Percentiles rank a stretch among this genome's conserved stretches.
These are phyloP conservation scores for Xenops minutus DNA, from an alignment of 2,797 vertebrate genomes.

Conservation along the genomic window DNA sequence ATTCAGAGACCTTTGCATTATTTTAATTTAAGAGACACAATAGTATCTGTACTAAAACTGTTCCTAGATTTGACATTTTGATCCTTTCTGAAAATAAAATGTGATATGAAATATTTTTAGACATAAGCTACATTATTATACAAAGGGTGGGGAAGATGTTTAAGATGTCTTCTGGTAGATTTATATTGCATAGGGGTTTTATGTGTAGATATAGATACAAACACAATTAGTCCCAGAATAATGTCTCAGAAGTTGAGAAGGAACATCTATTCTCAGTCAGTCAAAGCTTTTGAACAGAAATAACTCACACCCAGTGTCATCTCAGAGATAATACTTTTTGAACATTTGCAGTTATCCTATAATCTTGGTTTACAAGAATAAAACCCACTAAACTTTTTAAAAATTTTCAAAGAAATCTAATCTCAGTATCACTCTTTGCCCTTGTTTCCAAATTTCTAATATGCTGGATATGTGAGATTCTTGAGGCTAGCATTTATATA, in stretches of 20 bases:
- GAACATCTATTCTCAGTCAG: neutral
- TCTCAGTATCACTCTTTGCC: neutral
- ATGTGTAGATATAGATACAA: neutral
- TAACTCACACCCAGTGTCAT: neutral
- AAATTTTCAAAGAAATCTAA: neutral
- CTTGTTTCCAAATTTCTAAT: neutral
- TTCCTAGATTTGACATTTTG: constrained; percentile 21
- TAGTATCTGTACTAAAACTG: constrained; percentile 39
- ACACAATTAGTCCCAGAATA: neutral
- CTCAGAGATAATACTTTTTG: neutral
- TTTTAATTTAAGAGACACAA: constrained; percentile 51
- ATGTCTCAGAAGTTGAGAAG: neutral
- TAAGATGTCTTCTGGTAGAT: neutral
- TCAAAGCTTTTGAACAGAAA: neutral
- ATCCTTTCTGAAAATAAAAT: constrained; percentile 37
- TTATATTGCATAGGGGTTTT: neutral
- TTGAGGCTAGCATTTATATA: neutral
- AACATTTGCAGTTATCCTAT: neutral
- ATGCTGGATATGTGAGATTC: neutral
- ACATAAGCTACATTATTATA: neutral
- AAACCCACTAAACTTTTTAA: fast-evolving
- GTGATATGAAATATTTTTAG: neutral
- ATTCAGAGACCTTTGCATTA: constrained; percentile 64
- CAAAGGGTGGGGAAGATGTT: neutral
- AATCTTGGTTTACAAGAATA: neutral